These are phyloP conservation scores for Lacanobia oleracea DNA, from an alignment of 2,888 invertebrate genomes.

Conservation along the genomic window DNA sequence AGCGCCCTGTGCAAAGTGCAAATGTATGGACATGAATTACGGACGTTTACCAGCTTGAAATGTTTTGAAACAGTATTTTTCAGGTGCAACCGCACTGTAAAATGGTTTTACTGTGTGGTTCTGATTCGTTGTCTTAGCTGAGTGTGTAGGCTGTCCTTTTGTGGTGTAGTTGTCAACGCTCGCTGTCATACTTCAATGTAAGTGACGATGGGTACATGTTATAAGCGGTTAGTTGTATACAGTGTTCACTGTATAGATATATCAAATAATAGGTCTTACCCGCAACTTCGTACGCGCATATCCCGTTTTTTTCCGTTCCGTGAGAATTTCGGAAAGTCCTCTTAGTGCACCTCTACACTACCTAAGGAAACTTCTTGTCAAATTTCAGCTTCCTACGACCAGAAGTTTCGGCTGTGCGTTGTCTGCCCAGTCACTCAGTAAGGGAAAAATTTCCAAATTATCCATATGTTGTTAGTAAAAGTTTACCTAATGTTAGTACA, in stretches of 20 bases:
- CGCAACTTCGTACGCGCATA: too few relatives aligned
- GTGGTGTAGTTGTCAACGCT: constrained; percentile 58
- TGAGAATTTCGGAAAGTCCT: too few relatives aligned
- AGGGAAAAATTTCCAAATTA: too few relatives aligned
- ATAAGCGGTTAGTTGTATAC: background rate
- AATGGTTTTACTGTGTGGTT: constrained; percentile 27
- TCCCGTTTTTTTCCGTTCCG: too few relatives aligned
- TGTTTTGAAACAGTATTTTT: background rate
- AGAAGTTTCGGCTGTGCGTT: too few relatives aligned
- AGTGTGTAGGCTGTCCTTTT: constrained; percentile 47
- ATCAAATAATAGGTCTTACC: background rate
- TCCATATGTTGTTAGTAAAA: too few relatives aligned
- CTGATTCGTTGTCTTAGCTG: constrained; percentile 32
- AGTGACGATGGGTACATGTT: constrained; percentile 3
- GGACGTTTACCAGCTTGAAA: background rate
- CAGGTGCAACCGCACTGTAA: constrained; percentile 13
- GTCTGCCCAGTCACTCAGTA: too few relatives aligned
- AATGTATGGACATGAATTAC: background rate
- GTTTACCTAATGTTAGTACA: too few relatives aligned
- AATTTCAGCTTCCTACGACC: too few relatives aligned
- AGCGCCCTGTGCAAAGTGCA: background rate
- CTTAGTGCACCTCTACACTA: too few relatives aligned
- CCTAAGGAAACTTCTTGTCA: too few relatives aligned
- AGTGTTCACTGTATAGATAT: too few relatives aligned
- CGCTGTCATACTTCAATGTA: constrained; percentile 30